Evolutionary conservation across 2,888 invertebrate genomes (phyloP).

Genomic region (Heliconius cydno): DNA sequence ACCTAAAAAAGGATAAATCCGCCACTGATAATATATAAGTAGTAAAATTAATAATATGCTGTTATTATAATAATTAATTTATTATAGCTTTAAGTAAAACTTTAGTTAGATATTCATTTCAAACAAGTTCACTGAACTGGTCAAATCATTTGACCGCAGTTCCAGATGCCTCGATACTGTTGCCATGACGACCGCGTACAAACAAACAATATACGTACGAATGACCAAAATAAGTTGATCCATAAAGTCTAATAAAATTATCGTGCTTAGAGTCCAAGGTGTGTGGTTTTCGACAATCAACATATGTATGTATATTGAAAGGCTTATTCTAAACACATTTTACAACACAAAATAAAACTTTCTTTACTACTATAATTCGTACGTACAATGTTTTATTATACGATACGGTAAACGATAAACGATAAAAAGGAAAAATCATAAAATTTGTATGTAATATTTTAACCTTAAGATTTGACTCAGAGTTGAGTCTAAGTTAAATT

Average conservation of each 20-base stretch:
- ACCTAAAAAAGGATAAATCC: too few relatives aligned
- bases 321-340: neutral
- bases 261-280: neutral
- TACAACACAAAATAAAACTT: conserved; percentile 1
- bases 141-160: conserved; percentile 62
- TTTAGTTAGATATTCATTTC: conserved; percentile 30
- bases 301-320: conserved; percentile 7
- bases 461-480: too few relatives aligned
- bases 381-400: neutral
- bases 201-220: conserved; percentile 56
- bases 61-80: neutral
- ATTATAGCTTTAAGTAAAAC: conserved; percentile 7
- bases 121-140: conserved; percentile 65
- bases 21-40: neutral
- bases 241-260: neutral
- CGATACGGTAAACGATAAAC: neutral
- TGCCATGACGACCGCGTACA: conserved; percentile 63
- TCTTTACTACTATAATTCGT: conserved; percentile 7
- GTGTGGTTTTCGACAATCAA: neutral
- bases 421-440: neutral
- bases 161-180: conserved; percentile 74
- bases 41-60: neutral
- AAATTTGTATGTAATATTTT: too few relatives aligned
- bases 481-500: too few relatives aligned
- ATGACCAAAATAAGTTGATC: conserved; percentile 1